Percentiles rank a stretch among this genome's conserved stretches.
phyloP scores from a whole-genome alignment of 2,113 vertebrate species.

The Ellobius talpinus region DNA sequence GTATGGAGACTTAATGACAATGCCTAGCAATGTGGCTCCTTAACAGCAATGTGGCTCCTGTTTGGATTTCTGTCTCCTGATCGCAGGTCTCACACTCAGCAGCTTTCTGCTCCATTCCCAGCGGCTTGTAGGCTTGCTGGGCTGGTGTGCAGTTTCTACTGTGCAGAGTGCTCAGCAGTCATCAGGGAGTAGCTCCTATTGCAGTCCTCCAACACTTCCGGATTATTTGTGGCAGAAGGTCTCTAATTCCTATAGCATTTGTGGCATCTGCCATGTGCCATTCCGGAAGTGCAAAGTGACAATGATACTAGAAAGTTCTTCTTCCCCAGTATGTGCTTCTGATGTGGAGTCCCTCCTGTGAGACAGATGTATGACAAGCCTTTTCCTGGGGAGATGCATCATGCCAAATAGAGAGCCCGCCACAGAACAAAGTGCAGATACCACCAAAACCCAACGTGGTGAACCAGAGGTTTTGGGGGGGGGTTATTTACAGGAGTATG shows the following conservation, averaged over 20 bases:
- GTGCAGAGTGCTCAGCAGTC: background rate
- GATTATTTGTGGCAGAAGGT: background rate
- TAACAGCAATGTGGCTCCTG: background rate
- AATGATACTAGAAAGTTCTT: background rate
- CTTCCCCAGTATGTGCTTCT: rapidly evolving
- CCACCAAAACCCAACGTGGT: background rate
- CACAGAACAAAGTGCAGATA: background rate
- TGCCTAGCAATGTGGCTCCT: background rate
- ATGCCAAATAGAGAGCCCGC: background rate
- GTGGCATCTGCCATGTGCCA: background rate
- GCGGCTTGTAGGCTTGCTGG: no score
- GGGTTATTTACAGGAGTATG: background rate
- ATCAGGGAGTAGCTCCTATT: background rate
- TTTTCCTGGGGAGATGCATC: no score
- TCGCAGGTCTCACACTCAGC: no score
- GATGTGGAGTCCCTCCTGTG: no score
- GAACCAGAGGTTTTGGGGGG: background rate
- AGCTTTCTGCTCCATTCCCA: background rate
- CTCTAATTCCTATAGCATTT: background rate
- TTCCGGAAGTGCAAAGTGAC: no score
- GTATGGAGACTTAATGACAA: background rate
- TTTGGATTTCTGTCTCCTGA: background rate
- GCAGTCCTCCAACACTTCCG: background rate
- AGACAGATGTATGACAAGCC: background rate
- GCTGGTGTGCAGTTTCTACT: background rate